phyloP scores from a whole-genome alignment of 2,888 invertebrate genomes.

The Biston stratarius region DNA sequence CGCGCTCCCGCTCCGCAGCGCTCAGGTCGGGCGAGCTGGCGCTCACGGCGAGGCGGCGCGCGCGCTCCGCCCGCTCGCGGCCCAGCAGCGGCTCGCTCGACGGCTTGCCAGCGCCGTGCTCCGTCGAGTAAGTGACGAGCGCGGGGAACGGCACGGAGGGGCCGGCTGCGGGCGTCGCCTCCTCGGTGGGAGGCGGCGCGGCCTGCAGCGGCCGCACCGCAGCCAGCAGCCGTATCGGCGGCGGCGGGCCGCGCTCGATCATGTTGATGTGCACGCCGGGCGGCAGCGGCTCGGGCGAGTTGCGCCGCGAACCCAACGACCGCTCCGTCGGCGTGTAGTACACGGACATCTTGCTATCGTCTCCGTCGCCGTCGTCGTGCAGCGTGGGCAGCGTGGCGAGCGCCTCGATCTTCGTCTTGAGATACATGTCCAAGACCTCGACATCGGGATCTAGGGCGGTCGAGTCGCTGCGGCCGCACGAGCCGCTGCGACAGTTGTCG shows the following conservation, averaged over 20 bases:
- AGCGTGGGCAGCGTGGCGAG: constrained; percentile 83
- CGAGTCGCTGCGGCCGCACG: constrained; percentile 92
- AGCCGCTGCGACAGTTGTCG: constrained; percentile 96
- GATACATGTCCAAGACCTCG: constrained; percentile 88
- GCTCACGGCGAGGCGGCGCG: constrained; percentile 65
- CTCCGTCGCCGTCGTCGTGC: constrained; percentile 62
- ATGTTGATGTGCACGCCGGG: constrained; percentile 90
- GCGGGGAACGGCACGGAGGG: constrained; percentile 53
- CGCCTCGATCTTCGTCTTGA: constrained; percentile 89
- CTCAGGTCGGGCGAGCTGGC: constrained; percentile 80
- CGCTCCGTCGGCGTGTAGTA: constrained; percentile 94
- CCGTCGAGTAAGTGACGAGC: constrained; percentile 31
- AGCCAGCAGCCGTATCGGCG: constrained; percentile 68
- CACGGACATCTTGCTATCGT: constrained; percentile 89
- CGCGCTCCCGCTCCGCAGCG: constrained; percentile 60
- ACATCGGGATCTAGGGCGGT: constrained; percentile 90
- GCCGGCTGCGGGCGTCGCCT: constrained; percentile 55
- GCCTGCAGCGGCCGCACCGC: constrained; percentile 56
- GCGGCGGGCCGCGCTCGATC: constrained; percentile 81
- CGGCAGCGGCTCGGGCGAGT: constrained; percentile 76
- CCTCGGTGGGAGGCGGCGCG: constrained; percentile 49
- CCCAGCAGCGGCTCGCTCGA: constrained; percentile 80
- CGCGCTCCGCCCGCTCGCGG: constrained; percentile 56
- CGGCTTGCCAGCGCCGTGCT: constrained; percentile 61
- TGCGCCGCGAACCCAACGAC: constrained; percentile 82